Evolutionary conservation across 2,113 vertebrate genomes (phyloP), one percentile per base, ranked within the genome.

Genomic region (Labeo catla): DNA sequence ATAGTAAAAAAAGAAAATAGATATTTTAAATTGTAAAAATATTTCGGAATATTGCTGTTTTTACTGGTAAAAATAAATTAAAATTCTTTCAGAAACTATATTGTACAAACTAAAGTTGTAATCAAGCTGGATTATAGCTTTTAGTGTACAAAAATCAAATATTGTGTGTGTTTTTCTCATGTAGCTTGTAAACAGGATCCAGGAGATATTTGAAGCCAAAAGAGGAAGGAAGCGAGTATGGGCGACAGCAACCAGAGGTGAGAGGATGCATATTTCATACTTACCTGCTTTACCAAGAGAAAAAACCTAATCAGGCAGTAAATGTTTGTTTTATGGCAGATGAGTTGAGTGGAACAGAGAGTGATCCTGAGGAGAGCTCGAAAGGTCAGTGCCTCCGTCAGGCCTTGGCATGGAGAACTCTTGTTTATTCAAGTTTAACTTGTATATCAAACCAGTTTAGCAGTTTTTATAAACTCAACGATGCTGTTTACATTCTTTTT

Each of bases 311-410:
- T 39, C 9, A 6, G 4, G 10, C 21, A 45, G 68, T 59, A 43
- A 23, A 45, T 21, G 28, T 72, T 19, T 59, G 3, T 83, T 77
- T 91, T 84, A 89, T 95, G 93, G 91, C 95, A 98, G 98, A 97
- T 89, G 98, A 99, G 94, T 95, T 95, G 91, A 97, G 96, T 77
- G 98, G 97, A 87, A 97, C 98, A 21, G 97, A 98, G 91, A 99
- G 98, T 36, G 97, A 99, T 88, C 95, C 94, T 0, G 98, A 99
- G 90, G 96, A 98, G 92, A 93, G 93, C 92, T 92, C 92, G 84
- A 96, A 96, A 97, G 96, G 98, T 99, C 95, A 93, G 93, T 70
- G 19, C 43, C 45, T 72, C 8, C 4, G 8, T 23, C 39, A 45
- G 7, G 23, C 61, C 85, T 76, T 3, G 11, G n/a, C 45, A 28